phyloP scores from a whole-genome alignment of 2,113 vertebrate genomes.

The Lates calcarifer region DNA sequence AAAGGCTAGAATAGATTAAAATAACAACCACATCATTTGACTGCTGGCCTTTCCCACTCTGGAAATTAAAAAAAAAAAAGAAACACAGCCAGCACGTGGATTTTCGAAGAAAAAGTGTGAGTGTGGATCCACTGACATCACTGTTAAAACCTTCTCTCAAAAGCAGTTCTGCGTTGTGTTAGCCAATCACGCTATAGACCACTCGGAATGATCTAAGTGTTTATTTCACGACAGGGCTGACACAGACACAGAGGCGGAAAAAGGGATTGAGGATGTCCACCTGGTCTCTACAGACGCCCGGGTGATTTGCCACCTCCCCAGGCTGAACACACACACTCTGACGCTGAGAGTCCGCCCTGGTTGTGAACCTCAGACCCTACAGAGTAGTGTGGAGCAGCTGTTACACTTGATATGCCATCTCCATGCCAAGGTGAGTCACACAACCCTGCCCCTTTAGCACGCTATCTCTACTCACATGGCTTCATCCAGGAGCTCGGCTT shows the following conservation, averaged over 20 bases:
- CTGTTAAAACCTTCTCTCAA: slow-evolving; percentile 38
- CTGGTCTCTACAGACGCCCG: slow-evolving; percentile 78
- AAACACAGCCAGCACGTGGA: slow-evolving; percentile 2
- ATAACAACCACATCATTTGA: slow-evolving; percentile 14
- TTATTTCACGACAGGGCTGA: slow-evolving; percentile 83
- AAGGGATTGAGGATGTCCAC: slow-evolving; percentile 77
- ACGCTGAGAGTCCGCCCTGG: slow-evolving; percentile 82
- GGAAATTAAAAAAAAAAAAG: not conserved
- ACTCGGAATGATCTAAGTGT: slow-evolving; percentile 60
- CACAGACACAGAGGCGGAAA: slow-evolving; percentile 73
- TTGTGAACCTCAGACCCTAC: slow-evolving; percentile 72
- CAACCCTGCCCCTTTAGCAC: slow-evolving; percentile 28
- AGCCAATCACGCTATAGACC: slow-evolving; percentile 33
- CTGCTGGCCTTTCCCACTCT: not conserved
- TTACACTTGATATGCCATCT: slow-evolving; percentile 73
- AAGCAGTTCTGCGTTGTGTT: slow-evolving; percentile 4
- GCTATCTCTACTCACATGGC: slow-evolving; percentile 18
- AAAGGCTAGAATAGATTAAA: slow-evolving; percentile 13
- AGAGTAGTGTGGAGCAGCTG: slow-evolving; percentile 83
- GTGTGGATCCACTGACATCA: slow-evolving; percentile 57
- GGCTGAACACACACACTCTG: slow-evolving; percentile 88
- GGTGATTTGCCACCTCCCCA: slow-evolving; percentile 87
- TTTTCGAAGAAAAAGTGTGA: slow-evolving; percentile 29
- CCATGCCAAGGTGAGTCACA: slow-evolving; percentile 77
- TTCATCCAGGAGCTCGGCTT: slow-evolving; percentile 35